Percentiles rank a stretch among this genome's conserved stretches.
phyloP scores from a whole-genome alignment of 2,797 vertebrate species.

The Platyrinchus mystaceus region DNA sequence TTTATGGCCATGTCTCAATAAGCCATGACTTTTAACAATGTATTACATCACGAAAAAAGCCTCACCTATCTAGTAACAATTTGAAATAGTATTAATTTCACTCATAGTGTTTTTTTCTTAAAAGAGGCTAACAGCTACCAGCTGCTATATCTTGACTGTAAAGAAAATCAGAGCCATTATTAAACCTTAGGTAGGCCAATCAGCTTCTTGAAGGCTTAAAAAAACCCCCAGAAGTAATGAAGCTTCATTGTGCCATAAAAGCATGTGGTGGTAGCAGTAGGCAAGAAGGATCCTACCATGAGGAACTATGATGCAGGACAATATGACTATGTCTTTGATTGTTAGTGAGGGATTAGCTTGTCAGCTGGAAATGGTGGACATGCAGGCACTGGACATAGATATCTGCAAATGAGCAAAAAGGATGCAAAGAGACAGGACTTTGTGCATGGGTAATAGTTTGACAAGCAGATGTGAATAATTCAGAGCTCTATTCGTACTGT shows the following conservation, averaged over 20 bases:
- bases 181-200: not conserved
- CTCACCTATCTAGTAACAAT: not conserved
- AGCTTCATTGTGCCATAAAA: not conserved
- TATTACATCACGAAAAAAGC: not conserved
- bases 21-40: not conserved
- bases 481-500: not conserved
- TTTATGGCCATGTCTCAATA: not conserved
- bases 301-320: not conserved
- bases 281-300: not conserved
- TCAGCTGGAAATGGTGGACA: not conserved
- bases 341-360: not conserved
- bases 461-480: not conserved
- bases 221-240: not conserved
- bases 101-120: not conserved
- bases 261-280: not conserved
- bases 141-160: not conserved
- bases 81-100: not conserved
- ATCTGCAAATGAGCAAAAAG: not conserved
- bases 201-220: not conserved
- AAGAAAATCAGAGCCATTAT: not conserved
- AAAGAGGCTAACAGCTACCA: not conserved
- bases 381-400: not conserved
- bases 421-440: not conserved
- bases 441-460: not conserved
- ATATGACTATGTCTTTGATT: not conserved